Conservation (phyloP, 2,113 vertebrate genomes). For the Pheucticus melanocephalus region DNA sequence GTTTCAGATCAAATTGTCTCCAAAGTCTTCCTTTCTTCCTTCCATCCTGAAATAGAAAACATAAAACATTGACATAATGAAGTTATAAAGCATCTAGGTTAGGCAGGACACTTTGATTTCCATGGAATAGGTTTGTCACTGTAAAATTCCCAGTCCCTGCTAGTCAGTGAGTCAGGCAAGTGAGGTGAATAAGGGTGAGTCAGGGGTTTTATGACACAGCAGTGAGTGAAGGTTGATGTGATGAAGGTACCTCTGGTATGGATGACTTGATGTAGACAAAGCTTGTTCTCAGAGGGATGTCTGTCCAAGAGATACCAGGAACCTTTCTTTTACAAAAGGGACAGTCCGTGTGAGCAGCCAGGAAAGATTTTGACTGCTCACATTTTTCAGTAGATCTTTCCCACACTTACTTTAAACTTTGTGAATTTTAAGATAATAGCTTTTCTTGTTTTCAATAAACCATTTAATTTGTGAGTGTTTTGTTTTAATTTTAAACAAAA, state of each 20-base stretch:
- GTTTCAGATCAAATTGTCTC: not conserved
- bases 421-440: not conserved
- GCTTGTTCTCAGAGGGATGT: not conserved
- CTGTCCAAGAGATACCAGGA: not conserved
- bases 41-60: not conserved
- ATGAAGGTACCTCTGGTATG: not conserved
- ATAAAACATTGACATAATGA: not conserved
- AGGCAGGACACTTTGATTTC: not conserved
- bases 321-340: not conserved
- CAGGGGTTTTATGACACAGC: not conserved
- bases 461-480: not conserved
- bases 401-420: not conserved
- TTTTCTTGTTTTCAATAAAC: not conserved
- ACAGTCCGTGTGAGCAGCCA: not conserved
- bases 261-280: not conserved
- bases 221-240: not conserved
- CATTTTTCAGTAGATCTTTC: not conserved
- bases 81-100: not conserved
- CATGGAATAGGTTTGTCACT: not conserved
- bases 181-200: not conserved
- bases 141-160: not conserved
- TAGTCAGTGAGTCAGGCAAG: constrained; percentile 10
- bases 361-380: not conserved
- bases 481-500: not conserved
- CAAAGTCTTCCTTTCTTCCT: not conserved